phyloP scores from a whole-genome alignment of 2,888 invertebrate species.

The Lepidochitona cinerea region DNA sequence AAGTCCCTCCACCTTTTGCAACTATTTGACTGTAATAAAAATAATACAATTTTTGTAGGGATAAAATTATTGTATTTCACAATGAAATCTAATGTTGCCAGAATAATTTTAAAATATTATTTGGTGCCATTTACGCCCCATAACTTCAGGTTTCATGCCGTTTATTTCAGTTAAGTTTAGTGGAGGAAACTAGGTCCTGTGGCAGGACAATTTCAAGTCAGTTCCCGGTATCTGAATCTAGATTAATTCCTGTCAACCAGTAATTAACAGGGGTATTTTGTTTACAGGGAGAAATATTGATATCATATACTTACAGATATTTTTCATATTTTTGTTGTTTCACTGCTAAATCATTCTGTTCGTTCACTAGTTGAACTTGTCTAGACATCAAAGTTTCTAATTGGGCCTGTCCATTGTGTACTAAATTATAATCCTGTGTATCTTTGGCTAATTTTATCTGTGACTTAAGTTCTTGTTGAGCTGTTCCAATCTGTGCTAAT shows the following conservation, averaged over 20 bases:
- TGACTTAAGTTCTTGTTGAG: conserved; percentile 71
- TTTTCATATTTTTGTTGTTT: conserved; percentile 40
- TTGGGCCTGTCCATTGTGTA: conserved; percentile 68
- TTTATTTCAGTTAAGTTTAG: no score
- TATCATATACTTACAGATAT: not conserved
- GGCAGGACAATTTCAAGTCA: no score
- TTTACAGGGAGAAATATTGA: not conserved
- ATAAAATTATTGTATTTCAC: no score
- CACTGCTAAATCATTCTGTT: conserved; percentile 71
- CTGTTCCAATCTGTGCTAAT: conserved; percentile 67
- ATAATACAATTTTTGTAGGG: no score
- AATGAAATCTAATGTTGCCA: no score
- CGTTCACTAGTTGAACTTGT: conserved; percentile 71
- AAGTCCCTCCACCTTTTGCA: not conserved
- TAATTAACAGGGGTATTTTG: no score
- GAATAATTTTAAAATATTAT: no score
- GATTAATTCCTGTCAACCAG: no score
- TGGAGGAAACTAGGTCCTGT: no score
- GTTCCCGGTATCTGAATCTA: no score
- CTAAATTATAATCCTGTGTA: conserved; percentile 60
- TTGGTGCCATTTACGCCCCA: no score
- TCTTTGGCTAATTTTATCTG: conserved; percentile 68
- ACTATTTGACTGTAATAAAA: not conserved
- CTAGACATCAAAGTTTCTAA: conserved; percentile 68
- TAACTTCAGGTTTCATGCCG: no score